Conservation (phyloP, 2,888 invertebrate genomes). For the Lepidocyrtoides sp. region DNA sequence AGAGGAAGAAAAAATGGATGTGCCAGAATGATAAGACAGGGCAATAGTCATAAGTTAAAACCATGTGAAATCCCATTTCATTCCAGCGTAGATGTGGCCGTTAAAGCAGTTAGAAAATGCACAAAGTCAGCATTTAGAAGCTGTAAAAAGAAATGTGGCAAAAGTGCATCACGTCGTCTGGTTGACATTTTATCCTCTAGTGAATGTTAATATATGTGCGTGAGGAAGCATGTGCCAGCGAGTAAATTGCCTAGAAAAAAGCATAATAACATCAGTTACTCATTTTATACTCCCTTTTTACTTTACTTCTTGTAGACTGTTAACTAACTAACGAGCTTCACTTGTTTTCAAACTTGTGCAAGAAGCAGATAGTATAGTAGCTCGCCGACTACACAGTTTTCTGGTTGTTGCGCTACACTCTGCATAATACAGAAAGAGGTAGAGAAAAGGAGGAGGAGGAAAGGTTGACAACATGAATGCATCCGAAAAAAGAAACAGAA, state of each 20-base stretch:
- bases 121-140: conserved; percentile 75
- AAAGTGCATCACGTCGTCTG: conserved; percentile 79
- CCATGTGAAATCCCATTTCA: conserved; percentile 73
- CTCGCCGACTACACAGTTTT: neutral
- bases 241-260: conserved; percentile 71
- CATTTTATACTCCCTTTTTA: conserved; percentile 73
- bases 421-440: neutral
- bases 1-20: conserved; percentile 57
- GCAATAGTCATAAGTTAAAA: conserved; percentile 73
- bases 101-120: conserved; percentile 76
- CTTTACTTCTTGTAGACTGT: conserved; percentile 74
- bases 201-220: conserved; percentile 71
- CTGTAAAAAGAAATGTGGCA: conserved; percentile 76
- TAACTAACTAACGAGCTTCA: conserved; percentile 78
- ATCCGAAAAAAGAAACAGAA: conserved; percentile 22
- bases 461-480: conserved; percentile 32
- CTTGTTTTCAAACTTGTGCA: conserved; percentile 54
- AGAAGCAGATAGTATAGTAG: neutral
- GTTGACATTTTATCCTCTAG: conserved; percentile 74
- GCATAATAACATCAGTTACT: conserved; percentile 74
- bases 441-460: conserved; percentile 12
- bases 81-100: conserved; percentile 63
- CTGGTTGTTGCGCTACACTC: neutral
- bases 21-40: conserved; percentile 63
- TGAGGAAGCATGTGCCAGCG: conserved; percentile 76